Conservation (phyloP, 2,113 vertebrate genomes). For the Macquaria australasica region DNA sequence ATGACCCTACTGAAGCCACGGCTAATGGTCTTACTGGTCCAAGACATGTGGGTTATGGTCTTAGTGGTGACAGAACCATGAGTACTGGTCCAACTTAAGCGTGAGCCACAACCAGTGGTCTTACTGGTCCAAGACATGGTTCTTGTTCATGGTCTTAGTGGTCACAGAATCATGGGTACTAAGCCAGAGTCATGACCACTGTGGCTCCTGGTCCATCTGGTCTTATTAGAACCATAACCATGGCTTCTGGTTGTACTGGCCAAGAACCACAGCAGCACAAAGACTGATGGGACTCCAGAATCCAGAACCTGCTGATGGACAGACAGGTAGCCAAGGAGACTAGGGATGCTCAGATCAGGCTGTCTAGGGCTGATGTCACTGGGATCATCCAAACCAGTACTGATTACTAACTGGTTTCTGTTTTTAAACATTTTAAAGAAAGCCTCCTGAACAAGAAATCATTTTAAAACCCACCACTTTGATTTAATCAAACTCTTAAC, state of each 20-base stretch:
- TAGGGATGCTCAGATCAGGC: conserved; percentile 68
- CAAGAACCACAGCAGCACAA: conserved; percentile 69
- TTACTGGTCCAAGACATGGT: conserved; percentile 31
- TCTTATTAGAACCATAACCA: conserved; percentile 36
- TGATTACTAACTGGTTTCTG: conserved; percentile 7
- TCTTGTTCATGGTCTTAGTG: conserved; percentile 32
- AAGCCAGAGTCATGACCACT: neutral
- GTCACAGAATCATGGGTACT: conserved; percentile 3
- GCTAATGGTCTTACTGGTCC: conserved; percentile 21
- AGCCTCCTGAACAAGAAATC: neutral
- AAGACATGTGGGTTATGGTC: conserved; percentile 18
- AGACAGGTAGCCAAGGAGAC: conserved; percentile 54
- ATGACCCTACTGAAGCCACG: conserved; percentile 23
- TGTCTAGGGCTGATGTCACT: neutral
- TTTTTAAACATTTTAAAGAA: neutral
- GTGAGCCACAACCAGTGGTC: conserved; percentile 25
- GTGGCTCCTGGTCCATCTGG: conserved; percentile 22
- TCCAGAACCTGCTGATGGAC: conserved; percentile 40
- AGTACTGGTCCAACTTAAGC: conserved; percentile 4
- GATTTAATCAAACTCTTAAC: neutral
- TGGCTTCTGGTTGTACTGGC: conserved; percentile 19
- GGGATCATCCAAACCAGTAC: neutral
- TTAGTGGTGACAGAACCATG: conserved; percentile 17
- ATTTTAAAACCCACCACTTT: conserved; percentile 20
- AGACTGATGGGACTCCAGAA: conserved; percentile 53